Evolutionary conservation across 2,888 invertebrate species (phyloP), one percentile per base, ranked within the genome.

Genomic region (Drosophila tanythrix): DNA sequence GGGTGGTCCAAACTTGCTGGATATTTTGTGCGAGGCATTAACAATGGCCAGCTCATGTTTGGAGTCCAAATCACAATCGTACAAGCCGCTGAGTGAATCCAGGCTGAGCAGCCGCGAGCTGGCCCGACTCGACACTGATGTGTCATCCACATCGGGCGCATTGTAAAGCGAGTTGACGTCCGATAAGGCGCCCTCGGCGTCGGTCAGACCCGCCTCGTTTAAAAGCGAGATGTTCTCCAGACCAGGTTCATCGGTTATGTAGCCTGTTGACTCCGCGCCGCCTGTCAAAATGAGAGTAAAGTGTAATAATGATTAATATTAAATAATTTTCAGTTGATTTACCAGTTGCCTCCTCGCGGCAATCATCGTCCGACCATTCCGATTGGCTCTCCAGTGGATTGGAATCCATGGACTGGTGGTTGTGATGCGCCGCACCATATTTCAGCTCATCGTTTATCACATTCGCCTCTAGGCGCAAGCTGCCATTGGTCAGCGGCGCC

Each of bases 231-330:
- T 95, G 93, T 97, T 97, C 93, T 97, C 97, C 15, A 97, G 94
- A 21, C 97, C 97, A 1, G 97, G 97, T 93, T 97, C 97, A 93
- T 97, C 97, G 0, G 97, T 97, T n/a, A 96, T 97, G 92, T 97
- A 97, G 33, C 97, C 97, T 1, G 97, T 96, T 76, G 96, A 97
- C 91, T 95, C 95, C 0, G 95, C 95, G 56, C 94, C 95, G 36
- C 94, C 94, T 93, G n/a, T 0, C 43, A 48, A 6, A 2, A 13
- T 50, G 3, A 25, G 8, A 2, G 3, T 3, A 10, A 35, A 5
- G 2, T 48, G 43, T 10, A 8, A 11, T 4, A 18, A 40, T 21
- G 15, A 18, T 36, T 5, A 15, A 2, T 33, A 38, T 27, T 13
- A 1, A 21, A 18, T 21, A 5, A 25, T 43, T 1, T 8, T 2